Percentiles rank a stretch among this genome's conserved stretches.
Evolutionary conservation across 2,113 vertebrate genomes (phyloP).

Genomic region (Orcinus orca): DNA sequence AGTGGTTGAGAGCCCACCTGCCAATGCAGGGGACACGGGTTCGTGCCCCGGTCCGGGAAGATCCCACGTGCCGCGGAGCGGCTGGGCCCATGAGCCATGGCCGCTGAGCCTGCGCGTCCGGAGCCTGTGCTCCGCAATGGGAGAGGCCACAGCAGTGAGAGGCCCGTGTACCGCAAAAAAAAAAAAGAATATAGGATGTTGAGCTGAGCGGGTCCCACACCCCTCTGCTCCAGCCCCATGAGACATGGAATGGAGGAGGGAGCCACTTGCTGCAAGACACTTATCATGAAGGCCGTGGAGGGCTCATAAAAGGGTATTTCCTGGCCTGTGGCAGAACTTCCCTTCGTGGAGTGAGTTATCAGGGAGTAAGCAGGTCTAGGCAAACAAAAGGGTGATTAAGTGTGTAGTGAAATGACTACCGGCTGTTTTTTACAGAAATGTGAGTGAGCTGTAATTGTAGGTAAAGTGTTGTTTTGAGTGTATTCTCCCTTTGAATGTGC

Average conservation of each 20-base stretch:
- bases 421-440: neutral
- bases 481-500: neutral
- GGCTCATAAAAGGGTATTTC: neutral
- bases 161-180: no score
- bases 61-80: no score
- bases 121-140: no score
- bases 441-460: neutral
- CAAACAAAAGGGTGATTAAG: neutral
- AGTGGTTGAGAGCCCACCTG: no score
- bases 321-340: neutral
- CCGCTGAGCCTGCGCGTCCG: no score
- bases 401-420: neutral
- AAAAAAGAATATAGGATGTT: neutral
- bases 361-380: neutral
- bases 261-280: neutral
- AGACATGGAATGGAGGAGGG: neutral
- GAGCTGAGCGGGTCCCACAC: neutral
- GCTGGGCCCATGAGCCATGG: no score
- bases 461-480: neutral
- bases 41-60: no score
- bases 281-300: neutral
- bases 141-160: no score
- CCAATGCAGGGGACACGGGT: no score
- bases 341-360: neutral
- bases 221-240: no score